These are phyloP conservation scores for Pandion haliaetus DNA, from an alignment of 2,113 vertebrate species.

Conservation along the genomic window DNA sequence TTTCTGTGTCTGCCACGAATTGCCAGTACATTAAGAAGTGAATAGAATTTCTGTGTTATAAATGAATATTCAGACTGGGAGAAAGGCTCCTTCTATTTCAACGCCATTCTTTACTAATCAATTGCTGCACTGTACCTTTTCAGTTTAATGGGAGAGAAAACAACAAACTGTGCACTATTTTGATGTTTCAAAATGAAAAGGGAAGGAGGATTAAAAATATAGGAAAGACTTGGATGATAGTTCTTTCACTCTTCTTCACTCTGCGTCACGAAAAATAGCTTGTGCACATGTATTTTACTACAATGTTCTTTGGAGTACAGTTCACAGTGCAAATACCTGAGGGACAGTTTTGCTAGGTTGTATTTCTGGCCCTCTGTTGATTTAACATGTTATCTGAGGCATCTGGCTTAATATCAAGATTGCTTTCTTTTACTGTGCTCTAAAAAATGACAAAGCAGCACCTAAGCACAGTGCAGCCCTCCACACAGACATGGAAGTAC, in stretches of 20 bases:
- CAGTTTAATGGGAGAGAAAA: neutral
- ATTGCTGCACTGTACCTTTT: neutral
- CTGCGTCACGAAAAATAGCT: neutral
- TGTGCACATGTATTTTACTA: neutral
- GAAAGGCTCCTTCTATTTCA: neutral
- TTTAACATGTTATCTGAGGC: neutral
- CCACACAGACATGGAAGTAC: neutral
- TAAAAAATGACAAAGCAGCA: neutral
- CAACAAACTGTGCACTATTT: neutral
- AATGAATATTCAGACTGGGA: neutral
- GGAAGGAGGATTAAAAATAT: neutral
- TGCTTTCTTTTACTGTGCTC: neutral
- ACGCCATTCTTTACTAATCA: neutral
- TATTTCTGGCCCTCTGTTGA: neutral
- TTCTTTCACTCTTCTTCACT: neutral
- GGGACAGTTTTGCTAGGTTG: neutral
- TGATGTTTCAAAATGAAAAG: neutral
- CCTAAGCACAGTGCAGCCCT: neutral
- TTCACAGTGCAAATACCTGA: neutral
- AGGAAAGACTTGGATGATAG: neutral
- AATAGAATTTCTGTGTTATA: neutral
- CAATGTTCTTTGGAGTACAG: neutral
- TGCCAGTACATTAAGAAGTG: neutral
- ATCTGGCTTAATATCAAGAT: neutral
- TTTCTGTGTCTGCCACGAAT: neutral